Evolutionary conservation across 64 coral and sea anemone genomes (phyloP), one percentile per base, ranked within the genome.

Genomic region (Stylophora pistillata): DNA sequence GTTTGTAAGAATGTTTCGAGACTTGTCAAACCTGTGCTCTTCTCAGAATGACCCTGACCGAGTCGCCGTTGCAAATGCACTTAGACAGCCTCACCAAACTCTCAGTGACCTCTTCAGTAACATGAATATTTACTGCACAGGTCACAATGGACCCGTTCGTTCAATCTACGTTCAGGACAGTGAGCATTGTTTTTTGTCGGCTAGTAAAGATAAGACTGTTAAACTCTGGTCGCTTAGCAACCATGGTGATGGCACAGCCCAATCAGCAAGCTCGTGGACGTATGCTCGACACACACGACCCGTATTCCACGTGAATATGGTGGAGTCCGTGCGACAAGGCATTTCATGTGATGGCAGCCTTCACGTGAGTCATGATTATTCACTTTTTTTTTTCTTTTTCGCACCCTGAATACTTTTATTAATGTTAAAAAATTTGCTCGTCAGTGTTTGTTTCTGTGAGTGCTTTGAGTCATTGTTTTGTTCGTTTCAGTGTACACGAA

Each of bases 181-280:
- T 23, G 96, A 98, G 20, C 93, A 98, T 74, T 86, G 86, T 53
- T 98, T 98, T 71, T 72, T 98, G 30, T 98, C 96, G 6, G 96
- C 93, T 11, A 98, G 96, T 34, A 92, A 94, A 71, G 96, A 98
- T 65, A 98, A 92, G 62, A 98, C 96, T 63, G 96, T 98, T 53
- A 98, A 98, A 30, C 72, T 98, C 30, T 98, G 96, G 96, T 93
- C 93, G 13, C 96, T 98, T 3, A 98, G 89, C 86, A 98, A 98
- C 90, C 96, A 98, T 90, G 96, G 96, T 85, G 96, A 93, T 55
- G 96, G 96, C 21, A 98, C 89, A 37, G 96, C 93, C 71, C 96
- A 98, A 71, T 98, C 96, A 47, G 96, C 96, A 56, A 95, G 96
- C 87, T 98, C 96, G 17, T 98, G 90, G 89, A 98, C 96, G 4